Base-by-base conservation (phyloP, 2,888 invertebrate genomes). In the Hypomecis punctinalis region DNA sequence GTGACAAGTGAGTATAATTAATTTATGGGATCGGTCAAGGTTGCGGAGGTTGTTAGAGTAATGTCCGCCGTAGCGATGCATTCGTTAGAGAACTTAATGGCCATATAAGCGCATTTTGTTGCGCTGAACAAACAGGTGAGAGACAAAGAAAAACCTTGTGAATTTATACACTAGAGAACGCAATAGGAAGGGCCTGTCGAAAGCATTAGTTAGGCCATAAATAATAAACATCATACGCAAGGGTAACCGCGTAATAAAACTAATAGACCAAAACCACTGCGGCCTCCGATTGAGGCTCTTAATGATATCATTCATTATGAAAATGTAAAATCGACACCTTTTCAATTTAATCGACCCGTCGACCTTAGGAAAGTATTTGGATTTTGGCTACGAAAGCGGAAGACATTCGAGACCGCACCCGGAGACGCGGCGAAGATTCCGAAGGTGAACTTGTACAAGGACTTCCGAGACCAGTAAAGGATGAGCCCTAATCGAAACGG, bases 231-330 rank as follows among this genome's bases (percentile, higher is more conserved):
- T 79, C 80, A 70, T 72, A 81, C 70, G 83, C 91, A 91, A 92
- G 91, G 91, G 88, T 86, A 91, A 91, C 90, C 76, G 77, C 88
- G 80, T 87, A 83, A 91, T 91, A 88, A 90, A 91, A 86, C 82
- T 84, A 86, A 88, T 88, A 86, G 82, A 81, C 83, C 80, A 85
- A 88, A 86, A 84, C 81, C 53, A 79, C 67, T 82, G 70, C 85
- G 89, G 85, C 89, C 89, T 92, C 83, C 23, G 23, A 23, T 23
- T 83, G 80, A 78, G 72, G 78, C 74, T 79, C 76, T 76, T 85
- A 84, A 85, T 84, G 81, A 88, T 82, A 81, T 84, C 80, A 79
- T 66, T 78, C 79, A 76, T 78, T 86, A 83, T 85, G 80, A 87
- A 86, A 88, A 85, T 77, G 85, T 82, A 83, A 83, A 87, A 83